A percentile compares a stretch with the other conserved stretches of the same genome.
phyloP scores from a whole-genome alignment of 2,113 vertebrate species.

The Donacobius atricapilla region DNA sequence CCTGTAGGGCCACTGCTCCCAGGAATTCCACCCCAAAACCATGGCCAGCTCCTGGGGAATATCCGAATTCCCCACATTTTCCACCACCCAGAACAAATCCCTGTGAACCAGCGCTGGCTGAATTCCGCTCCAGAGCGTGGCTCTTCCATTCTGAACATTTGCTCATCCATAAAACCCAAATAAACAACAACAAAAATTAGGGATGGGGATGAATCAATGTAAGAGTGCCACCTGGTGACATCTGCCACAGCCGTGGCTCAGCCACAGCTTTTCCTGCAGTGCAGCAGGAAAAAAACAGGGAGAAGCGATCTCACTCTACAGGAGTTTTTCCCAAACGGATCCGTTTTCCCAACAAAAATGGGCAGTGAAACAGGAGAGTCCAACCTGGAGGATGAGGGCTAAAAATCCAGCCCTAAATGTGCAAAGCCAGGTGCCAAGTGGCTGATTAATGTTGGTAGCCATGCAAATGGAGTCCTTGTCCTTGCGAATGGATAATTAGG shows the following conservation, averaged over 20 bases:
- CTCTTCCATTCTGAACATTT: background rate
- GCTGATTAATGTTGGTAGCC: background rate
- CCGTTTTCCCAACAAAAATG: background rate
- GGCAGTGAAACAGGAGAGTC: background rate
- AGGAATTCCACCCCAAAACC: background rate
- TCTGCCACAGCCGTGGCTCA: background rate
- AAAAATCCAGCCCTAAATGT: background rate
- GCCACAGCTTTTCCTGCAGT: background rate
- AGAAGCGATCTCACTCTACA: background rate
- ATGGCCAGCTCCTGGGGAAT: background rate
- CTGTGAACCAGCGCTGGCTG: background rate
- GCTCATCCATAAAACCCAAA: background rate
- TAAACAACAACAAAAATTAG: background rate
- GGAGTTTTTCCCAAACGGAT: background rate
- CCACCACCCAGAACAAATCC: background rate
- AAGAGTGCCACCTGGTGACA: slow-evolving; percentile 58
- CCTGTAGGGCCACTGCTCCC: background rate
- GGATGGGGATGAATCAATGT: background rate
- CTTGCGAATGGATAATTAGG: background rate
- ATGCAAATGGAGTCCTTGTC: background rate
- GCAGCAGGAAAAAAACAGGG: background rate
- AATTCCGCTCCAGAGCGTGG: background rate
- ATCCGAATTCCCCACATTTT: background rate
- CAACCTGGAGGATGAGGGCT: background rate
- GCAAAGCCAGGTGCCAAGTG: background rate